Conservation (phyloP, 2,113 vertebrate species). For the Myotis yumanensis region DNA sequence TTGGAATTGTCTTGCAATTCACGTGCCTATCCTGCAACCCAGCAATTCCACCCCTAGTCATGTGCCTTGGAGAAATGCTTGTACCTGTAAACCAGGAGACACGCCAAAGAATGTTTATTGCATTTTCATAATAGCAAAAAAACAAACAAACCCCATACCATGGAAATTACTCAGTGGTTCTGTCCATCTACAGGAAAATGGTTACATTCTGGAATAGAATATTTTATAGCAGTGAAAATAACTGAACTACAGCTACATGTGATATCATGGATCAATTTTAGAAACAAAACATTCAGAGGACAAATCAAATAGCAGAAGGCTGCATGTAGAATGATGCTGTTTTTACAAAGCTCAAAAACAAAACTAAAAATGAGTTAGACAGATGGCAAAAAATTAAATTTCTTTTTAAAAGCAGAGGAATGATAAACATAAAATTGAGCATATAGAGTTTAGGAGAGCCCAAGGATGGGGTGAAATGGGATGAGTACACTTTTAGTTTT, state of each 20-base stretch:
- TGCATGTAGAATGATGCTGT: background rate
- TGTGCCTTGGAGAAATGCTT: background rate
- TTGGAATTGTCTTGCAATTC: background rate
- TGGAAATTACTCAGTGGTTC: background rate
- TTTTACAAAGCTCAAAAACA: constrained; percentile 20
- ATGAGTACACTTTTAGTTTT: background rate
- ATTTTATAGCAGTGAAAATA: background rate
- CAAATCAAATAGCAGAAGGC: background rate
- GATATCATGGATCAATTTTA: background rate
- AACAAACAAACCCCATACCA: background rate
- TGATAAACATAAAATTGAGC: background rate
- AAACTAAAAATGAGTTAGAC: background rate
- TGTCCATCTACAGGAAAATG: background rate
- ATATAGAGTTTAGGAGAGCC: background rate
- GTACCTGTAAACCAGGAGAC: background rate
- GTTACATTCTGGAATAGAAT: background rate
- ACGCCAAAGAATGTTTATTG: background rate
- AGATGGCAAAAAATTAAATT: background rate
- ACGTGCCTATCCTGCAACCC: background rate
- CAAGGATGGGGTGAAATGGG: background rate
- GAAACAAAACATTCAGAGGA: constrained; percentile 9
- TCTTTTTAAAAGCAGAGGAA: constrained; percentile 14
- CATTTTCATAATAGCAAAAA: background rate
- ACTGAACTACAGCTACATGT: background rate
- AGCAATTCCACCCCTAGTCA: background rate